A percentile compares a stretch with the other conserved stretches of the same genome.
Evolutionary conservation across 2,113 vertebrate species (phyloP).

Genomic region (Charina bottae): DNA sequence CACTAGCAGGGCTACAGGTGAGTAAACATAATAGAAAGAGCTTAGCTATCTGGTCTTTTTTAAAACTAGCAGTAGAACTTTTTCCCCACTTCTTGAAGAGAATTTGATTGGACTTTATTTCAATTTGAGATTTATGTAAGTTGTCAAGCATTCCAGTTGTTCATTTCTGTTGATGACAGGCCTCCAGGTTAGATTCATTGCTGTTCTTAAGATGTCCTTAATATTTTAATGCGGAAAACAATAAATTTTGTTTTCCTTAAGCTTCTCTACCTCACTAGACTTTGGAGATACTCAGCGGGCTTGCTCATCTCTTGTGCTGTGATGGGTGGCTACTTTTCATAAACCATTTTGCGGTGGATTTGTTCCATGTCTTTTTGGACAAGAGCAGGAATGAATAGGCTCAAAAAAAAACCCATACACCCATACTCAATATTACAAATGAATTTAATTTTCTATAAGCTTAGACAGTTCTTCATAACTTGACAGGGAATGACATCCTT

Average conservation of each 20-base stretch:
- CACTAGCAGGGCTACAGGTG: neutral
- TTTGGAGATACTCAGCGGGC: slow-evolving; percentile 60
- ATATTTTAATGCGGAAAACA: slow-evolving; percentile 78
- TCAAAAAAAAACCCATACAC: neutral
- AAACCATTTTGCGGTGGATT: slow-evolving; percentile 49
- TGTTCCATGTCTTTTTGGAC: slow-evolving; percentile 30
- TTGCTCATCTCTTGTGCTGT: slow-evolving; percentile 11
- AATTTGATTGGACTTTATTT: slow-evolving; percentile 65
- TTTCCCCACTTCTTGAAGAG: slow-evolving; percentile 54
- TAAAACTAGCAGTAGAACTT: slow-evolving; percentile 69
- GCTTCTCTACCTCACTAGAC: slow-evolving; percentile 68
- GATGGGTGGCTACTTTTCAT: slow-evolving; percentile 65
- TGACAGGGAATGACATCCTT: slow-evolving; percentile 71
- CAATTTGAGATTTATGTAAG: slow-evolving; percentile 73
- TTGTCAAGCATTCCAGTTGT: slow-evolving; percentile 72
- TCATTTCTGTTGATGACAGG: slow-evolving; percentile 74
- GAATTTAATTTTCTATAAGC: slow-evolving; percentile 74
- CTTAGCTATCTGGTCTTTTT: slow-evolving; percentile 43
- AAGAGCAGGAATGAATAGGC: neutral
- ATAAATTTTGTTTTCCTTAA: slow-evolving; percentile 78
- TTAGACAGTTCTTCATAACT: slow-evolving; percentile 68
- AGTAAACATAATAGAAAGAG: slow-evolving; percentile 4
- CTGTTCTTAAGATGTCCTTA: slow-evolving; percentile 77
- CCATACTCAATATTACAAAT: slow-evolving; percentile 12
- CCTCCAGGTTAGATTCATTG: slow-evolving; percentile 76